Evolutionary conservation across 2,113 vertebrate species (phyloP).

Genomic region (Pao palembangensis): DNA sequence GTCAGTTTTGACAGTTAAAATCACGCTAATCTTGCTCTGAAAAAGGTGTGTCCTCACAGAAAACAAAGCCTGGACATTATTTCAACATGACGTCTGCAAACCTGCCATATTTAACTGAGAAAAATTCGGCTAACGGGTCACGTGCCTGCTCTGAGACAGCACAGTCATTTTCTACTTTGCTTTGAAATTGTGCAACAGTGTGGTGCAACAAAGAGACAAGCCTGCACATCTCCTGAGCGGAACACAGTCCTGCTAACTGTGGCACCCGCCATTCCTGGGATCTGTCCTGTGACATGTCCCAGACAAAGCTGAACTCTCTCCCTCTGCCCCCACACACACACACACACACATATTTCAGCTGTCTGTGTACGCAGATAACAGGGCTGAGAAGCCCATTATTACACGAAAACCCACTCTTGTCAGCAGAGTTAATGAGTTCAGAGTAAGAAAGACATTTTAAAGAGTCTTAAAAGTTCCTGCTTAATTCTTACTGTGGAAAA

Average conservation of each 20-base stretch:
- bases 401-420: slow-evolving; percentile 12
- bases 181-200: slow-evolving; percentile 29
- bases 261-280: slow-evolving; percentile 56
- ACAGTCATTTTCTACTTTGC: slow-evolving; percentile 43
- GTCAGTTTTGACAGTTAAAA: too few relatives aligned
- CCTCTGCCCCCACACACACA: slow-evolving; percentile 16
- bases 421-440: slow-evolving; percentile 34
- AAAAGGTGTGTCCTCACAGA: not conserved
- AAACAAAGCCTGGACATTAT: not conserved
- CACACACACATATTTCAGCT: slow-evolving; percentile 21
- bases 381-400: slow-evolving; percentile 41
- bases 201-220: slow-evolving; percentile 43
- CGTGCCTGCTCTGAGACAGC: slow-evolving; percentile 14
- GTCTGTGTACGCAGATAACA: slow-evolving; percentile 50
- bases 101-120: not conserved
- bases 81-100: not conserved
- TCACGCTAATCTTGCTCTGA: not conserved
- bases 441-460: not conserved
- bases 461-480: not conserved
- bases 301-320: slow-evolving; percentile 33
- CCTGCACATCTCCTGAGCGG: slow-evolving; percentile 43
- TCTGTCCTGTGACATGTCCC: slow-evolving; percentile 48
- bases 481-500: slow-evolving; percentile 2
- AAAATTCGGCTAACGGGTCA: not conserved
- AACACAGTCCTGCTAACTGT: slow-evolving; percentile 59